Conservation (phyloP, 2,888 invertebrate species). For the Microplitis deprimator region DNA sequence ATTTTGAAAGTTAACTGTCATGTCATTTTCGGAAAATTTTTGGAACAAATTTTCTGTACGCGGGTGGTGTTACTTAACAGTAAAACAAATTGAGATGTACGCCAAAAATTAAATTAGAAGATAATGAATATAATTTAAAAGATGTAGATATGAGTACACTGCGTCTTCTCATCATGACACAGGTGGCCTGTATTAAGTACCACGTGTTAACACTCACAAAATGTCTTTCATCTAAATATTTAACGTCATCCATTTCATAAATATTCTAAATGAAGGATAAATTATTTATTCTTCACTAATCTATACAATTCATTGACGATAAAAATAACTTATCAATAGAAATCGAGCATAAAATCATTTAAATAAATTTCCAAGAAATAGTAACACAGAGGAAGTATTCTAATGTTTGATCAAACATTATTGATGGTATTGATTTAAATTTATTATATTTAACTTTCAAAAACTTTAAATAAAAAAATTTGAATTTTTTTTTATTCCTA, state of each 20-base stretch:
- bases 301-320: conserved; percentile 6
- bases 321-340: neutral
- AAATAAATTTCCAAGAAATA: neutral
- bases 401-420: neutral
- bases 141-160: conserved; percentile 11
- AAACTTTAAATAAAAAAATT: neutral
- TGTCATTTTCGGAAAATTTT: too few relatives aligned
- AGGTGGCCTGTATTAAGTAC: conserved; percentile 33
- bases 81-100: conserved; percentile 13
- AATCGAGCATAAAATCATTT: neutral
- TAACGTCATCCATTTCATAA: conserved; percentile 17
- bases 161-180: conserved; percentile 27
- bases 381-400: neutral
- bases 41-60: too few relatives aligned
- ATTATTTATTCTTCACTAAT: conserved; percentile 23
- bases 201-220: conserved; percentile 30
- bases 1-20: too few relatives aligned
- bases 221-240: conserved; percentile 27
- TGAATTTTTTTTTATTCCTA: conserved; percentile 1
- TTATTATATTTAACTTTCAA: too few relatives aligned
- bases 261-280: conserved; percentile 19
- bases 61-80: neutral
- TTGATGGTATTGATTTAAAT: neutral
- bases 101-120: conserved; percentile 33
- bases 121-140: neutral